A percentile compares a stretch with the other conserved stretches of the same genome.
These are phyloP conservation scores for Papilio elwesi DNA, from an alignment of 2,888 invertebrate species.

Conservation along the genomic window DNA sequence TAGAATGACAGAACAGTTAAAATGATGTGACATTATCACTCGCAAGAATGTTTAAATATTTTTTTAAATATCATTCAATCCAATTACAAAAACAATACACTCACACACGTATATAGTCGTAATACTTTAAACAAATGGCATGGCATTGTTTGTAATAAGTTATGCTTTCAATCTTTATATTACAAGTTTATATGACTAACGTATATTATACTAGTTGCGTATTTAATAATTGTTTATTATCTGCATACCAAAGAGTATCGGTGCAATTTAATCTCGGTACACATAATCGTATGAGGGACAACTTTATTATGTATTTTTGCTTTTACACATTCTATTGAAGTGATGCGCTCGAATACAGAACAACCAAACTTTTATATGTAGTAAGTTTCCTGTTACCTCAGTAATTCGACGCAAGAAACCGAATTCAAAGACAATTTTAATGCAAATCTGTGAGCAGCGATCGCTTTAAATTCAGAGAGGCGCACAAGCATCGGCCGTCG, in stretches of 20 bases:
- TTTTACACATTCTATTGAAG: too few species aligned
- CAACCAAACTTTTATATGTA: slow-evolving; percentile 43
- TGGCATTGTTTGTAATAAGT: slow-evolving; percentile 13
- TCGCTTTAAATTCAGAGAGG: slow-evolving; percentile 75
- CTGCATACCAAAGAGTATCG: not conserved
- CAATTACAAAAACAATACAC: slow-evolving; percentile 9
- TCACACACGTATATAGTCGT: not conserved
- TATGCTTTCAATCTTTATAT: slow-evolving; percentile 7
- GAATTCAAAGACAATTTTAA: slow-evolving; percentile 70
- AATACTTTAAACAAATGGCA: slow-evolving; percentile 14
- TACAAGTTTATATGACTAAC: slow-evolving; percentile 14
- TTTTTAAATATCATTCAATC: too few species aligned
- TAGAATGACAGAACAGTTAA: too few species aligned
- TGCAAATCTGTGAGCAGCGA: slow-evolving; percentile 69
- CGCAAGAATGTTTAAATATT: too few species aligned
- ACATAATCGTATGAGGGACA: not conserved
- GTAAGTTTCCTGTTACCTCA: slow-evolving; percentile 51
- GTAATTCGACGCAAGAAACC: slow-evolving; percentile 64
- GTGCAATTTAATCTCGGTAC: not conserved
- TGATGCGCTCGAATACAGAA: not conserved
- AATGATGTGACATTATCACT: too few species aligned
- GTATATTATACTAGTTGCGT: not conserved
- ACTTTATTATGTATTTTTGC: not conserved
- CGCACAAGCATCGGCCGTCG: slow-evolving; percentile 71
- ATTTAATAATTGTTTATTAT: not conserved